A percentile compares a stretch with the other conserved stretches of the same genome.
Conservation (phyloP, 2,797 vertebrate genomes). For the Macropodus opercularis region DNA sequence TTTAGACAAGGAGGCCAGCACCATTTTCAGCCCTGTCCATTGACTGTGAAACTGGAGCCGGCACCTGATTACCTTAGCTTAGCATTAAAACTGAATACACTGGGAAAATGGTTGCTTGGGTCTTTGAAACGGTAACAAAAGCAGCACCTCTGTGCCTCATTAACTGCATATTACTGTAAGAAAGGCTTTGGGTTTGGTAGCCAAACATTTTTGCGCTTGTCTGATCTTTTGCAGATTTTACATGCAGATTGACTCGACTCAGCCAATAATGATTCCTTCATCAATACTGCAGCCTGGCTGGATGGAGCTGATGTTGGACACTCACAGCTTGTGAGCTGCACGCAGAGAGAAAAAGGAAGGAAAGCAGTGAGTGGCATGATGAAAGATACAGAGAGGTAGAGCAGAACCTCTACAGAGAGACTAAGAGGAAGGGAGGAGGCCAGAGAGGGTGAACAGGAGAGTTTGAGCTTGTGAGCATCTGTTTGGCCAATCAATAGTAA, state of each 20-base stretch:
- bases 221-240: constrained; percentile 13
- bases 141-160: background rate
- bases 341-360: constrained; percentile 33
- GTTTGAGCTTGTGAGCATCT: constrained; percentile 29
- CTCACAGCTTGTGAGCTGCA: constrained; percentile 59
- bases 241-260: constrained; percentile 45
- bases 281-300: constrained; percentile 53
- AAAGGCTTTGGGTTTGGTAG: background rate
- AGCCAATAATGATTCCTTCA: constrained; percentile 35
- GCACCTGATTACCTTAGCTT: too few relatives aligned
- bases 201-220: background rate
- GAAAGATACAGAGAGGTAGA: constrained; percentile 37
- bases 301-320: constrained; percentile 31
- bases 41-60: too few relatives aligned
- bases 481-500: constrained; percentile 24
- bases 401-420: constrained; percentile 35
- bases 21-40: too few relatives aligned
- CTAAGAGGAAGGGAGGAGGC: constrained; percentile 8
- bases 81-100: background rate
- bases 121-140: background rate
- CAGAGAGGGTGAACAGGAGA: constrained; percentile 29
- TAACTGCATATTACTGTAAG: background rate
- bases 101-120: background rate
- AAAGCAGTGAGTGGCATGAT: constrained; percentile 15
- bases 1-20: too few relatives aligned